Conservation (phyloP, 1,140 invertebrate genomes). For the Brachionus rotundiformis region DNA sequence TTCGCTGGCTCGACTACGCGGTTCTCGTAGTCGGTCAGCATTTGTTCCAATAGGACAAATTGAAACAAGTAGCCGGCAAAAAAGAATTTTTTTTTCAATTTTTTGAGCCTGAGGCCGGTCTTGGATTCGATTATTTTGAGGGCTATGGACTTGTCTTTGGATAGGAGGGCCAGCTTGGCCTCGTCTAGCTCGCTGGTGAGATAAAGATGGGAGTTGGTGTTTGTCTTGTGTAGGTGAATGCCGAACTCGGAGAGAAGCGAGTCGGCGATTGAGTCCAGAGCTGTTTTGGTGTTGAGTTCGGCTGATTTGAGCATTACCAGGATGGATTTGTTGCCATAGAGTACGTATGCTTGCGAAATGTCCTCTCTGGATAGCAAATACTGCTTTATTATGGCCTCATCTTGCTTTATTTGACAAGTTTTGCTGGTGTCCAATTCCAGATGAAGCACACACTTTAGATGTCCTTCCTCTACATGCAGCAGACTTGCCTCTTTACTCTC, state of each 20-base stretch:
- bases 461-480: not conserved
- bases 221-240: not conserved
- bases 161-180: not conserved
- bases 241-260: conserved; percentile 5
- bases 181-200: not conserved
- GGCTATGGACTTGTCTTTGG: not conserved
- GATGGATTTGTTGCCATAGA: not conserved
- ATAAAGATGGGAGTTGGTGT: not conserved
- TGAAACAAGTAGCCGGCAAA: conserved; percentile 12
- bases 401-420: not conserved
- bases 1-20: not conserved
- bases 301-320: not conserved
- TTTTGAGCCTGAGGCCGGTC: conserved; percentile 12
- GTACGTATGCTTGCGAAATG: not conserved
- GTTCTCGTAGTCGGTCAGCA: conserved; percentile 17
- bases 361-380: not conserved
- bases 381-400: conserved; percentile 9
- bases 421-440: not conserved
- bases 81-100: not conserved
- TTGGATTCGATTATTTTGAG: conserved; percentile 39
- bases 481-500: not conserved
- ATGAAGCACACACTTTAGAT: not conserved
- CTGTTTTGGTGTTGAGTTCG: not conserved
- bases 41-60: not conserved
- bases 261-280: not conserved